Percentiles rank a stretch among this genome's conserved stretches.
These are phyloP conservation scores for Gracilinanus agilis DNA, from an alignment of 2,113 vertebrate species.

Conservation along the genomic window DNA sequence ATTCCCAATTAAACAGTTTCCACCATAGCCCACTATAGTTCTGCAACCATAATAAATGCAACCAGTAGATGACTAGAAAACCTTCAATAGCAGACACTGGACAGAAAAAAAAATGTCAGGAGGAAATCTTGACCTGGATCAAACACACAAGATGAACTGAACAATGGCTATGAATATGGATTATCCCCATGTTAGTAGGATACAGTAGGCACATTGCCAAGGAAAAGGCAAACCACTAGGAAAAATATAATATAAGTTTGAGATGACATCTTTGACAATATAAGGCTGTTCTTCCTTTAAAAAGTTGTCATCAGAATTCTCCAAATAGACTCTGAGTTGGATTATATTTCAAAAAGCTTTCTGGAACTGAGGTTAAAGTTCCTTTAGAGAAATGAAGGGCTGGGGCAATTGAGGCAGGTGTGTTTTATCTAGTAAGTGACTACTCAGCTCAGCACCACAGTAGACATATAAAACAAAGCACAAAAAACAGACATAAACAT, in stretches of 20 bases:
- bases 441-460: constrained; percentile 23
- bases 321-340: constrained; percentile 17
- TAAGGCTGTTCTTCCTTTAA: not conserved
- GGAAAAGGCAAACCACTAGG: not conserved
- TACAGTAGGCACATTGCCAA: not conserved
- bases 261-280: not conserved
- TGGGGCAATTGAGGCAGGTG: not conserved
- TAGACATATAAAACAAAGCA: constrained; percentile 52
- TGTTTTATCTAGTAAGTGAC: not conserved
- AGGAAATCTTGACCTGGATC: not conserved
- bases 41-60: not conserved
- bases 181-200: not conserved
- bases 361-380: not conserved
- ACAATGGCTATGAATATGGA: not conserved
- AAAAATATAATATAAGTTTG: not conserved
- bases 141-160: not conserved
- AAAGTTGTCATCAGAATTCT: not conserved
- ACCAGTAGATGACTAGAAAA: not conserved
- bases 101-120: not conserved
- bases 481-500: constrained; percentile 40
- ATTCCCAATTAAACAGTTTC: not conserved
- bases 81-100: not conserved
- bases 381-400: constrained; percentile 7
- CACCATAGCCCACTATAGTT: constrained; percentile 9
- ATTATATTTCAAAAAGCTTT: not conserved